A percentile compares a stretch with the other conserved stretches of the same genome.
Evolutionary conservation across 2,113 vertebrate species (phyloP).

Genomic region (Holacanthus passer): DNA sequence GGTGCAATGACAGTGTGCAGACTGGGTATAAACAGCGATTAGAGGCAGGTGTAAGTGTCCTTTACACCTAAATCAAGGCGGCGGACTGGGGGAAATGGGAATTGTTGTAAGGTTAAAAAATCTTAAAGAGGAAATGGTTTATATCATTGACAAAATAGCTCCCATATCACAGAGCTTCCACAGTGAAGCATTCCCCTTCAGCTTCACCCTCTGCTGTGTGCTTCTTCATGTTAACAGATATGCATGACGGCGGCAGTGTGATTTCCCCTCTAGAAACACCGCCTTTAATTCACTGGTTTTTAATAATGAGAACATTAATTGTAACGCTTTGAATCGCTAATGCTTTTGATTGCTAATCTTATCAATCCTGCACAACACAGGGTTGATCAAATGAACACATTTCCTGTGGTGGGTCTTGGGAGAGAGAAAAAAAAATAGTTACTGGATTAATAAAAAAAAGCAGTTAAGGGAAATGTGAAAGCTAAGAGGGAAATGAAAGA

Average conservation of each 20-base stretch:
- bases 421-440: slow-evolving; percentile 31
- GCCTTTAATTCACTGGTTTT: slow-evolving; percentile 65
- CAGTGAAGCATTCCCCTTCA: slow-evolving; percentile 25
- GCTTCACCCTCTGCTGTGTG: slow-evolving; percentile 64
- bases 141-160: slow-evolving; percentile 36
- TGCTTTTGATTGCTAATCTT: slow-evolving; percentile 80
- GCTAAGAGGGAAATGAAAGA: slow-evolving; percentile 42
- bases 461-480: slow-evolving; percentile 19
- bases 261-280: slow-evolving; percentile 65
- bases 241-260: slow-evolving; percentile 61
- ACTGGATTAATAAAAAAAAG: slow-evolving; percentile 44
- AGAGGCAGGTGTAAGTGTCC: slow-evolving; percentile 50
- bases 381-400: slow-evolving; percentile 78
- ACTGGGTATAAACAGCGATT: slow-evolving; percentile 61
- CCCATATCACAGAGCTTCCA: slow-evolving; percentile 24
- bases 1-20: slow-evolving; percentile 48
- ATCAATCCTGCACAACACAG: slow-evolving; percentile 77
- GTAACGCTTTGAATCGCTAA: slow-evolving; percentile 72
- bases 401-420: slow-evolving; percentile 70
- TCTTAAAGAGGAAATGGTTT: slow-evolving; percentile 1
- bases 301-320: slow-evolving; percentile 75
- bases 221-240: slow-evolving; percentile 67
- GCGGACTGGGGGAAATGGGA: neutral
- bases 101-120: neutral
- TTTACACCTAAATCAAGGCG: slow-evolving; percentile 33